Percentiles rank a stretch among this genome's conserved stretches.
These are phyloP conservation scores for Tokudaia tokunoshimensis DNA, from an alignment of 2,797 vertebrate genomes.

Conservation along the genomic window DNA sequence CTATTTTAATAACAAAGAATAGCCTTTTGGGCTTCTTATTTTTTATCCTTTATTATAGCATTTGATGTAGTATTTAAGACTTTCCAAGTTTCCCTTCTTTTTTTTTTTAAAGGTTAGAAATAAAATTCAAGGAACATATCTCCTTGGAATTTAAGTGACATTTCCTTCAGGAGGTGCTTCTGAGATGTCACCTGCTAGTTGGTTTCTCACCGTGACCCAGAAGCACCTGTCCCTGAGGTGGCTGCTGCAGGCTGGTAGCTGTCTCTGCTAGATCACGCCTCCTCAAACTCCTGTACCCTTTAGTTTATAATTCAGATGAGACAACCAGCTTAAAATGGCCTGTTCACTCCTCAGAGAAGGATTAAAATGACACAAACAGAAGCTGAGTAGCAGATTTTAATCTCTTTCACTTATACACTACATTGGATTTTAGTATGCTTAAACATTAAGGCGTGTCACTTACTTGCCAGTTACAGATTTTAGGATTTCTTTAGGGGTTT, in stretches of 20 bases:
- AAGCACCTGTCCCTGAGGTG: conserved; percentile 60
- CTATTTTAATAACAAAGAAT: conserved; percentile 66
- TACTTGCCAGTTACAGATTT: conserved; percentile 12
- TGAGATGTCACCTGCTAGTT: conserved; percentile 72
- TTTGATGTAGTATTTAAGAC: conserved; percentile 82
- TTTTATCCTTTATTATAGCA: conserved; percentile 73
- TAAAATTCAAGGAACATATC: conserved; percentile 79
- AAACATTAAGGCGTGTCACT: conserved; percentile 39
- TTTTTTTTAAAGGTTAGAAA: conserved; percentile 80
- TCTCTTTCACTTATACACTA: conserved; percentile 48
- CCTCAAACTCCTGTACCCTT: conserved; percentile 48
- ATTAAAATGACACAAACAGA: conserved; percentile 32
- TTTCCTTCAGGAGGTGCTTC: conserved; percentile 72
- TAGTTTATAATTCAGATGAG: conserved; percentile 44
- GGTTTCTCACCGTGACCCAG: conserved; percentile 66
- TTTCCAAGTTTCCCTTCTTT: conserved; percentile 75
- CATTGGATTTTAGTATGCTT: conserved; percentile 33
- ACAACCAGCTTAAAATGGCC: conserved; percentile 49
- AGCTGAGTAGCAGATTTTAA: conserved; percentile 40
- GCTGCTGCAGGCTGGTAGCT: not conserved
- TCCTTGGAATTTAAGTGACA: conserved; percentile 77
- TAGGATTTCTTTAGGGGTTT: conserved; percentile 35
- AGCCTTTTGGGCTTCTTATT: conserved; percentile 71
- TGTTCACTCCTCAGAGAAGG: conserved; percentile 55
- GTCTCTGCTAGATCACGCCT: conserved; percentile 62